Base-by-base conservation (phyloP, 1,140 invertebrate genomes). In the Lutraria rhynchaena region DNA sequence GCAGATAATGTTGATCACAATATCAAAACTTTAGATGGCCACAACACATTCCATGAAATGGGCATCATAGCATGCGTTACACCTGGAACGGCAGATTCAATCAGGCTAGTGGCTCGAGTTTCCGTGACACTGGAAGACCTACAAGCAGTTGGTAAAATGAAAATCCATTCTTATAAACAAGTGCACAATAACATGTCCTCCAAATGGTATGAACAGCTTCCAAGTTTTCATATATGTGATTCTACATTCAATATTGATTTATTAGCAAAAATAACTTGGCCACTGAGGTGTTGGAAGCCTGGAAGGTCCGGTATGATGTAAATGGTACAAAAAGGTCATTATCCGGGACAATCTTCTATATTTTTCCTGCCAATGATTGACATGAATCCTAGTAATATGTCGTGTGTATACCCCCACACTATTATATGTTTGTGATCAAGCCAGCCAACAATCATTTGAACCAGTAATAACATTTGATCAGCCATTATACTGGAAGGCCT, bases 321-420 rank as follows among this genome's bases (percentile, higher is more conserved):
- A 51, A 69, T 31, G 1, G 44, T 85, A 15, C 22, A 60, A 27
- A 74, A 60, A 15, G 82, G 82, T 5, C 33, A 78, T 37, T 77
- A 87, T 71, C 86, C 83, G 44, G 81, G 86, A 24, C 49, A 77
- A 69, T 88, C 71, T 58, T 70, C 80, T 37, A 67, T 89, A 17
- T 37, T 55, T n/a, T 82, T 89, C 58, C 61, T 89, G 58, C 87
- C 88, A 33, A 89, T 89, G 76, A 84, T 90, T 31, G 86, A 88
- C 65, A 53, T 89, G 73, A 77, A 85, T 67, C 85, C 85, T 67
- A 84, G 82, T 58, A 82, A 90, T 76, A 82, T 84, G 53, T 67
- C 80, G 15, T 91, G 88, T 70, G 85, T 89, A 7, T 55, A 9
- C 86, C 46, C 89, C 87, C 7, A 89, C 87, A 46, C 69, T 89